Percentiles rank a stretch among this genome's conserved stretches.
These are phyloP conservation scores for Manis crassicaudata DNA, from an alignment of 2,797 vertebrate species.

Conservation along the genomic window DNA sequence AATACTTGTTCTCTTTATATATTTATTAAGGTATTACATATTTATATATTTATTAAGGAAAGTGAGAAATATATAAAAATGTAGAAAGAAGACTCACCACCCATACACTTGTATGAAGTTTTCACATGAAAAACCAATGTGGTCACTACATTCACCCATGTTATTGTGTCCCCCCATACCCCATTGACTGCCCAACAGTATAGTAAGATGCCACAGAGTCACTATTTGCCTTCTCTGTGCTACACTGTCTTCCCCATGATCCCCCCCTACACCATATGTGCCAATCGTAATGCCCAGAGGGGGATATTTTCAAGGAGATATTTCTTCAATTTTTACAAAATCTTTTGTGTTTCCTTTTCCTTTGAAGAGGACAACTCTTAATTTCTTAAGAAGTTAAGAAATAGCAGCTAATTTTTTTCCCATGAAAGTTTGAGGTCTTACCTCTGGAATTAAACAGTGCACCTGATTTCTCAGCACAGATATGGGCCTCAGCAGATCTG, in stretches of 20 bases:
- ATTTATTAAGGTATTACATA: too few species aligned
- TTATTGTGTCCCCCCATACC: too few species aligned
- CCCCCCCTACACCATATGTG: too few species aligned
- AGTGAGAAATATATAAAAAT: not conserved
- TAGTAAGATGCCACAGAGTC: too few species aligned
- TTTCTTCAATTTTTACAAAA: constrained; percentile 9
- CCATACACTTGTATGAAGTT: not conserved
- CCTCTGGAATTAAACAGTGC: not conserved
- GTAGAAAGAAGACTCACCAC: not conserved
- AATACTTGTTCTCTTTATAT: not conserved
- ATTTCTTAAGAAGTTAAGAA: not conserved
- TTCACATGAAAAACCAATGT: too few species aligned
- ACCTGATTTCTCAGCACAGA: not conserved
- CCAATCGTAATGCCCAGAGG: not conserved
- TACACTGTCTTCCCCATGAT: too few species aligned
- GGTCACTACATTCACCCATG: too few species aligned
- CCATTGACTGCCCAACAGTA: too few species aligned
- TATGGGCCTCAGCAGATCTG: not conserved
- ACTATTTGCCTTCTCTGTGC: too few species aligned
- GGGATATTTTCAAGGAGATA: not conserved
- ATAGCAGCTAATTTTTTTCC: constrained; percentile 1
- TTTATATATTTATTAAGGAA: not conserved
- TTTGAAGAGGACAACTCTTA: not conserved
- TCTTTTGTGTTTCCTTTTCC: not conserved
- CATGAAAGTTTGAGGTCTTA: not conserved